Evolutionary conservation across 2,888 invertebrate species (phyloP), one percentile per base, ranked within the genome.

Genomic region (Phyllotreta striolata): DNA sequence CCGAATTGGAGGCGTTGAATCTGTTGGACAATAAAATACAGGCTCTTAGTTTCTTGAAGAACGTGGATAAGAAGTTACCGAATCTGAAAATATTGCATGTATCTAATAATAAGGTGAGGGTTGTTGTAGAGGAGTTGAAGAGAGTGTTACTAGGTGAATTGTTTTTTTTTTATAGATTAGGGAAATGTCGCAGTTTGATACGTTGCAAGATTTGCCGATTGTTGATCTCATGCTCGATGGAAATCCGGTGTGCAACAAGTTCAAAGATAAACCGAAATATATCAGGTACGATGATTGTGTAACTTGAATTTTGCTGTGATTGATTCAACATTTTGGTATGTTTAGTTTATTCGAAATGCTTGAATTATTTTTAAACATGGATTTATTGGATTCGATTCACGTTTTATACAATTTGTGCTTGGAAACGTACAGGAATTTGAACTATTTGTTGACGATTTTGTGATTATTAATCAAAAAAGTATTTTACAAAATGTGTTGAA

Each of bases 211-310:
- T 7, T 82, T 94, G 57, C 87, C 88, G 0, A 82, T 96, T 41
- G 84, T 89, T 9, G 94, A 95, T 78, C 80, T 96, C 58, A 86
- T 88, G 57, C 82, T 96, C 70, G 88, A 89, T 79, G 92, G 91
- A 72, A 95, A 95, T 82, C 92, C 92, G 0, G 77, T 95, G 60
- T 90, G 91, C 82, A 87, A 88, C 77, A 90, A 88, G 82, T 93
- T 89, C 83, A 88, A 87, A 79, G 90, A 91, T 75, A 88, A 90
- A 78, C 86, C 87, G 63, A 82, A 87, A 38, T 96, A 94, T 78
- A 86, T 94, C 84, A 94, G 94, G 93, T 95, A 93, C 88, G 69
- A 52, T 58, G 70, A 70, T 70, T 57, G 12, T 40, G 39, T 64
- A 37, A 58, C 65, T 39, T 65, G 59, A 62, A 8, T 2, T 52